These are phyloP conservation scores for Sepiola atlantica DNA, from an alignment of 2,888 invertebrate genomes.

Conservation along the genomic window DNA sequence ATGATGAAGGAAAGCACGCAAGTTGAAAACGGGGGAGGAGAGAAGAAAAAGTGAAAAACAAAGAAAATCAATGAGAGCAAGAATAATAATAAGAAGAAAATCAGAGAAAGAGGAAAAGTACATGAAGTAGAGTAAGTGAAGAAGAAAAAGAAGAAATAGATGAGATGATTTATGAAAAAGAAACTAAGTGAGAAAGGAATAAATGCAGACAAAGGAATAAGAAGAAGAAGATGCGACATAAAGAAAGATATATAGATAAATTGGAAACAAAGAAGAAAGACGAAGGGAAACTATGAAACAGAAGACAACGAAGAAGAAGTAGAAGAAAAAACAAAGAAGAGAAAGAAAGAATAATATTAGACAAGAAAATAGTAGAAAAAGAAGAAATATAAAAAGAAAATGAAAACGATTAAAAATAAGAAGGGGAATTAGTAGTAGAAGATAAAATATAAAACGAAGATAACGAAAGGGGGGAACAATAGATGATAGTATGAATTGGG, in stretches of 20 bases:
- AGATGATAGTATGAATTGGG: too few relatives aligned
- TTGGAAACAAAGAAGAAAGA: not conserved
- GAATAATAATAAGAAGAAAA: not conserved
- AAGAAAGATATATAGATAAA: not conserved
- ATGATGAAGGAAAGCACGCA: not conserved
- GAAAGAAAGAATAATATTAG: not conserved
- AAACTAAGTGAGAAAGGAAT: not conserved
- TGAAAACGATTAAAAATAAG: too few relatives aligned
- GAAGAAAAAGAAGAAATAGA: not conserved
- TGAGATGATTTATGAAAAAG: not conserved
- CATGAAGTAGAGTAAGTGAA: too few relatives aligned
- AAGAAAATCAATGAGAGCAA: too few relatives aligned
- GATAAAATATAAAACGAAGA: too few relatives aligned
- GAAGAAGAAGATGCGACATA: not conserved
- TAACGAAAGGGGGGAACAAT: too few relatives aligned
- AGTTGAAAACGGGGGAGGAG: not conserved
- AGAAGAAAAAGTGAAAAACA: not conserved
- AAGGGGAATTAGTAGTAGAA: too few relatives aligned
- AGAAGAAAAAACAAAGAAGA: not conserved
- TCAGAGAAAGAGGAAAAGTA: not conserved
- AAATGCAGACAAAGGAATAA: not conserved
- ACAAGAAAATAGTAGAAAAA: not conserved
- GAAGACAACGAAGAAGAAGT: not conserved
- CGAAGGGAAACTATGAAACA: not conserved
- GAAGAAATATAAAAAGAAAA: not conserved